Evolutionary conservation across 2,888 invertebrate genomes (phyloP).

Genomic region (Meliscaeva auricollis): DNA sequence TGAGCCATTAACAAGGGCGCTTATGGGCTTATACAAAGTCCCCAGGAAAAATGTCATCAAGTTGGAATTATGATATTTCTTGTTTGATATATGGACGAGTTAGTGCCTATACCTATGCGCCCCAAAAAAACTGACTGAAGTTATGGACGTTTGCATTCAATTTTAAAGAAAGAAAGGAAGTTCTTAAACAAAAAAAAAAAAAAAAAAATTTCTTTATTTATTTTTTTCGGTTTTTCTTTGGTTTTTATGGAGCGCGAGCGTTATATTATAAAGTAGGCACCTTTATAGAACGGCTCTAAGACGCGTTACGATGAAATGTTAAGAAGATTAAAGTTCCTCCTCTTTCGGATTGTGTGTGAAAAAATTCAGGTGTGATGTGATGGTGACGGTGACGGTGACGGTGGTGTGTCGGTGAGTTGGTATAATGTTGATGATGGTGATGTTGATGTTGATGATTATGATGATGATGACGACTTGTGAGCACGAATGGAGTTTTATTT

Average conservation of each 20-base stretch:
- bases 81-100: slow-evolving; percentile 48
- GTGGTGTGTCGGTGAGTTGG: too few relatives aligned
- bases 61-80: slow-evolving; percentile 70
- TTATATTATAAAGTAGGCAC: slow-evolving; percentile 9
- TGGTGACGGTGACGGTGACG: not conserved
- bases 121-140: not conserved
- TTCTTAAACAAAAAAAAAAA: slow-evolving; percentile 25
- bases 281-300: slow-evolving; percentile 31
- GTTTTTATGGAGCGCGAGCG: slow-evolving; percentile 48
- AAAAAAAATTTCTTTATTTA: not conserved
- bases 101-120: slow-evolving; percentile 11
- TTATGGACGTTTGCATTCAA: slow-evolving; percentile 12
- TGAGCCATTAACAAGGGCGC: slow-evolving; percentile 75
- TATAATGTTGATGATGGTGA: too few relatives aligned
- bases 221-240: not conserved
- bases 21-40: slow-evolving; percentile 72
- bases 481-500: slow-evolving; percentile 12
- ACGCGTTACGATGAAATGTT: slow-evolving; percentile 59
- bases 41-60: slow-evolving; percentile 67
- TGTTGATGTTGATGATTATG: slow-evolving; percentile 11
- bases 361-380: slow-evolving; percentile 56
- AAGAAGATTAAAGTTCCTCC: slow-evolving; percentile 62
- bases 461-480: slow-evolving; percentile 38
- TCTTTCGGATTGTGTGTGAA: slow-evolving; percentile 29
- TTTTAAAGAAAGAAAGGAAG: slow-evolving; percentile 52